Evolutionary conservation across 2,113 vertebrate species (phyloP).

Genomic region (Oncorhynchus clarkii): DNA sequence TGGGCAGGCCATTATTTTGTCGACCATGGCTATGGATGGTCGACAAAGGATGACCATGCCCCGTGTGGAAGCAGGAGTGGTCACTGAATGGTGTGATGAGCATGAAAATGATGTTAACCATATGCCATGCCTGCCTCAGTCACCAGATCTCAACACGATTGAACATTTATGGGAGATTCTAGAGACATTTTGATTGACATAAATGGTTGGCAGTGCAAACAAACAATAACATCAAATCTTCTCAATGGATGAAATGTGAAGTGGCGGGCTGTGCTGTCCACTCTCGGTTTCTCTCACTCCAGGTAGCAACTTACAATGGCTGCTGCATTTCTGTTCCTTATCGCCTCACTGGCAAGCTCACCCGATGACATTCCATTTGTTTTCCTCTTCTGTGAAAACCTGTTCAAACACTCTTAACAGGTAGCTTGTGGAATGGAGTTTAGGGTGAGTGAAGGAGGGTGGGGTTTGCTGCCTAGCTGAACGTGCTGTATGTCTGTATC

Average conservation of each 20-base stretch:
- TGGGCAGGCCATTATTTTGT: no score
- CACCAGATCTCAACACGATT: no score
- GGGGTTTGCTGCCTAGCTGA: slow-evolving; percentile 28
- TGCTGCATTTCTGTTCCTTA: slow-evolving; percentile 21
- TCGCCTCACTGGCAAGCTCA: slow-evolving; percentile 51
- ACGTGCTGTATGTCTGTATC: slow-evolving; percentile 18
- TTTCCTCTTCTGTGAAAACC: slow-evolving; percentile 43
- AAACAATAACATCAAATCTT: no score
- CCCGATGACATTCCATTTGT: slow-evolving; percentile 64
- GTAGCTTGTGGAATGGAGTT: slow-evolving; percentile 27
- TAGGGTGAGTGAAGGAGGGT: slow-evolving; percentile 10
- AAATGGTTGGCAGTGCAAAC: no score
- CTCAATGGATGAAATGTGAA: slow-evolving; percentile 13
- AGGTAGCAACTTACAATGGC: neutral
- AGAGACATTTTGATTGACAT: no score
- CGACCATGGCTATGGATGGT: no score
- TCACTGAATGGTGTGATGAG: no score
- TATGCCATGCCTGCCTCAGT: no score
- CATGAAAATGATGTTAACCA: no score
- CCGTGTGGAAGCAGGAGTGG: no score
- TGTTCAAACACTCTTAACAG: slow-evolving; percentile 4
- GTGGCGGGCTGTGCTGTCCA: neutral
- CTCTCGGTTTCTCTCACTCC: slow-evolving; percentile 5
- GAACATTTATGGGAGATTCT: no score
- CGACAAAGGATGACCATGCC: no score